A percentile compares a stretch with the other conserved stretches of the same genome.
Conservation (phyloP, 2,113 vertebrate species). For the Triplophysa siluroides region DNA sequence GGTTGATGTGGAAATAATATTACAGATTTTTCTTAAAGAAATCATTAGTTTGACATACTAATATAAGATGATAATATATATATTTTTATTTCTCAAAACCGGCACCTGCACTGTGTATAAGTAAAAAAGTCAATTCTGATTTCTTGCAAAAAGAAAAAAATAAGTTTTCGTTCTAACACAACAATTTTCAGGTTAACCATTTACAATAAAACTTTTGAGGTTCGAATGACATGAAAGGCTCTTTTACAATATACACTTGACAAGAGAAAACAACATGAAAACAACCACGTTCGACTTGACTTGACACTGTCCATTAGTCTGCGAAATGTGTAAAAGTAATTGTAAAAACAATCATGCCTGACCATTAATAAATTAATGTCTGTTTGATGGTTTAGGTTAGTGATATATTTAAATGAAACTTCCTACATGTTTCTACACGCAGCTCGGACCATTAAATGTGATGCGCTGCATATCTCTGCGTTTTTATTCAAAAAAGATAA, state of each 20-base stretch:
- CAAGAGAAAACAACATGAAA: too few species aligned
- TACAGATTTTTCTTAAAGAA: background rate
- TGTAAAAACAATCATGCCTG: background rate
- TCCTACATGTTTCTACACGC: constrained; percentile 59
- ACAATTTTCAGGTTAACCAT: background rate
- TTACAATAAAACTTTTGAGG: background rate
- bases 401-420: background rate
- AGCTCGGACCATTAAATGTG: constrained; percentile 34
- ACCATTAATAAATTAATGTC: background rate
- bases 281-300: too few species aligned
- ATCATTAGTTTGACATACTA: background rate
- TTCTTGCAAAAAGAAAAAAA: background rate
- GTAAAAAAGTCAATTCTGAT: background rate
- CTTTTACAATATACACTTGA: too few species aligned
- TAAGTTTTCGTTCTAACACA: background rate
- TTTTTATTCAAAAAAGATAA: constrained; percentile 1
- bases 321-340: too few species aligned
- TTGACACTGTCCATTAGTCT: too few species aligned
- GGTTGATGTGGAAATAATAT: background rate
- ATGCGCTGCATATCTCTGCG: constrained; percentile 38
- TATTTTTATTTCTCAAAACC: background rate
- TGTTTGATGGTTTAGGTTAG: background rate
- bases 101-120: constrained; percentile 4
- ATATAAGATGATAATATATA: background rate
- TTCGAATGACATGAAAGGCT: background rate